Base-by-base conservation (phyloP, 2,797 vertebrate species). In the Ctenopoma multispine region DNA sequence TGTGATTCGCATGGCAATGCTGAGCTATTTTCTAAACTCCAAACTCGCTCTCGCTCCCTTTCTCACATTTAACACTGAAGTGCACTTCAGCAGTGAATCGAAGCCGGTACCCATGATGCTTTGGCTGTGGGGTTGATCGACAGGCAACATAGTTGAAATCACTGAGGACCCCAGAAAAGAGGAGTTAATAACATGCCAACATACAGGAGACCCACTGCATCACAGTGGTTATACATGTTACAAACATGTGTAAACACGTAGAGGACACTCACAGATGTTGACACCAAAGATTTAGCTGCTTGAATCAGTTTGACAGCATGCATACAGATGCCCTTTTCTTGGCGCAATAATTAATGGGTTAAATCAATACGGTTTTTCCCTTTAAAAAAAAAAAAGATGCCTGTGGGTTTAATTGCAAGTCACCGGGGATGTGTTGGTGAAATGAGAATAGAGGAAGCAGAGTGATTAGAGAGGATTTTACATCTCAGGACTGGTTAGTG, bases 1-100 rank as follows among this genome's bases (percentile, higher is more conserved):
- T 80, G 82, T 82, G 88, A 79, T 51, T 66, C 1, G 85, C 82
- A 89, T 91, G 48, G 83, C 74, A 87, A 92, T 89, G 76, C 66
- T 4, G 54, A 66, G 57, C 67, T 40, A 58, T 79, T 81, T 79
- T 62, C 55, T 54, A 70, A 80, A 79, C 60, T 72, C 60, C 14
- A 5, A 72, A 21, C 69, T 53, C 57, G 50, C 23, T 40, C 54
- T 9, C 56, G 38, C 27, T 36, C 38, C 20, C 20, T 51, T 36
- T n/a, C 58, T 56, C 64, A 34, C 65, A 75, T 79, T 69, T 54
- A 49, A 76, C 69, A 77, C 73, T 64, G 51, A 82, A 83, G 83
- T 62, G 80, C 72, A 83, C 79, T 81, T 82, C 69, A 75, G 54
- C 65, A 56, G 54, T 44, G 74, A 79, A 65, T 69, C 38, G 10